Percentiles rank a stretch among this genome's conserved stretches.
phyloP scores from a whole-genome alignment of 2,113 vertebrate genomes.

The Mixornis gularis region DNA sequence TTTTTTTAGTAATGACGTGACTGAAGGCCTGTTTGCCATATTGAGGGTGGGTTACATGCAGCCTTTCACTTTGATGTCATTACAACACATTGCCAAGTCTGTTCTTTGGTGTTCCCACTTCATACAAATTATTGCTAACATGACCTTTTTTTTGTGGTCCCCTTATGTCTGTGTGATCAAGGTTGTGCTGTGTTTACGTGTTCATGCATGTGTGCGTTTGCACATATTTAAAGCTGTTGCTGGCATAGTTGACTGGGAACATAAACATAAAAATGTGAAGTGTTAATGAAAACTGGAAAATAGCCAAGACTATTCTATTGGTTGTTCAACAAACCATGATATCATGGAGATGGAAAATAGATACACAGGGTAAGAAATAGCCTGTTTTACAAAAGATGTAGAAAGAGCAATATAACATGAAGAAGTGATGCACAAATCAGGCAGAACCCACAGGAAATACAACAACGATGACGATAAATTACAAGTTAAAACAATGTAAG shows the following conservation, averaged over 20 bases:
- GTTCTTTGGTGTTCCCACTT: neutral
- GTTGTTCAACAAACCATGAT: neutral
- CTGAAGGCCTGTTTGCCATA: neutral
- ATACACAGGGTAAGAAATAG: neutral
- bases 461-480: neutral
- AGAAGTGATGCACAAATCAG: neutral
- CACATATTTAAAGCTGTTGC: neutral
- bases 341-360: neutral
- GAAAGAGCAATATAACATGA: neutral
- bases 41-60: neutral
- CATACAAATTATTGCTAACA: neutral
- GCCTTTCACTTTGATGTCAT: neutral
- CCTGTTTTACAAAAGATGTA: neutral
- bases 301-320: neutral
- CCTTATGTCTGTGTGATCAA: neutral
- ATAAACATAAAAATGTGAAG: neutral
- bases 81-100: neutral
- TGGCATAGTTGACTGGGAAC: neutral
- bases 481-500: constrained; percentile 3
- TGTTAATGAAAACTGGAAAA: constrained; percentile 11
- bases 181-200: neutral
- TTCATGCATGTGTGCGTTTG: too few species aligned
- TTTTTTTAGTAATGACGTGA: constrained; percentile 3
- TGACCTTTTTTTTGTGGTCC: rapidly evolving
- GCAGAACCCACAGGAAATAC: neutral